Percentiles rank a stretch among this genome's conserved stretches.
Conservation (phyloP, 2,113 vertebrate species). For the Nicator chloris region DNA sequence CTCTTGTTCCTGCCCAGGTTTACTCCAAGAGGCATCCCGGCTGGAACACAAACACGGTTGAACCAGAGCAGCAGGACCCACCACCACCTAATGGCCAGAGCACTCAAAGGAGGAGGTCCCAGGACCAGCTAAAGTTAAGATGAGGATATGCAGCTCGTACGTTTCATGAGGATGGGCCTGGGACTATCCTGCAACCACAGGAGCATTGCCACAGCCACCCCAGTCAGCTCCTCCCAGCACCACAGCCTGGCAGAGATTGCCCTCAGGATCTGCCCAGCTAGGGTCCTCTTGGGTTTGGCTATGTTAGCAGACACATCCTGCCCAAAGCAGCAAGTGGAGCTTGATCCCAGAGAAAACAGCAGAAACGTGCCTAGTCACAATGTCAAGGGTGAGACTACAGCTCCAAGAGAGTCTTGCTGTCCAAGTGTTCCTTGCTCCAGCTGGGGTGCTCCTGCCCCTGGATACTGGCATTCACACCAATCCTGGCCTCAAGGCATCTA, state of each 20-base stretch:
- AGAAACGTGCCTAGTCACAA: neutral
- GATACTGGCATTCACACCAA: neutral
- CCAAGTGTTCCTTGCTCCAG: fast-evolving
- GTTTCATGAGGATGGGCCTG: neutral
- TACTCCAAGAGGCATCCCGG: constrained; percentile 88
- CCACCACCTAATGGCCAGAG: neutral
- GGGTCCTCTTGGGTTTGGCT: neutral
- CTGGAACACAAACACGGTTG: constrained; percentile 44
- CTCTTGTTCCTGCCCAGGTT: constrained; percentile 96
- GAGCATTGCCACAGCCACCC: neutral
- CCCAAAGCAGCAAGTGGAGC: neutral
- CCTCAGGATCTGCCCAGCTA: neutral
- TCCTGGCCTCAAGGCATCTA: neutral
- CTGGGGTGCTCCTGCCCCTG: neutral
- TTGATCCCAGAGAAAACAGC: neutral
- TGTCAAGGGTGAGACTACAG: neutral
- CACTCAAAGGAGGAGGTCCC: neutral
- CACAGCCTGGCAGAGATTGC: neutral
- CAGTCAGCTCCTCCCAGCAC: neutral
- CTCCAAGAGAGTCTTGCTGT: neutral
- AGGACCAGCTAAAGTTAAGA: neutral
- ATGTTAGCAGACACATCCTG: neutral
- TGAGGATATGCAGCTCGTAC: fast-evolving
- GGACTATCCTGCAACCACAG: neutral
- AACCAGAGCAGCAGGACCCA: neutral